Conservation (phyloP, 2,888 invertebrate species). For the Notocelia uddmanniana region DNA sequence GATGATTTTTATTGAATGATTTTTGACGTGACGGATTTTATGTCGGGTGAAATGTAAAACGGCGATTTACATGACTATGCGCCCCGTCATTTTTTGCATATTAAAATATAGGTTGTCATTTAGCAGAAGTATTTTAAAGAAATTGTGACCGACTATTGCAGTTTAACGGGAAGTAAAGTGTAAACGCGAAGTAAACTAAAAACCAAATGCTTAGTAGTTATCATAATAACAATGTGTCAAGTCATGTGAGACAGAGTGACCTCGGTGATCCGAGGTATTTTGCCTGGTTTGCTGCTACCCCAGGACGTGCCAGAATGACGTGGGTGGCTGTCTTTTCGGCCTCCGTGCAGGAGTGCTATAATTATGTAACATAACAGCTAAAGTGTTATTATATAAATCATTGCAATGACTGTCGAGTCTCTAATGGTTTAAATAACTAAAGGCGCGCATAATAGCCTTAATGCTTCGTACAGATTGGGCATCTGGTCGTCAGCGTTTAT, state of each 20-base stretch:
- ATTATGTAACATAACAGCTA: too few species aligned
- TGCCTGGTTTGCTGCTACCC: too few species aligned
- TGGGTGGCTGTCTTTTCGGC: too few species aligned
- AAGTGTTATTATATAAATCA: too few species aligned
- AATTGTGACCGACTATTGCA: not conserved
- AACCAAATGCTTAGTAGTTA: too few species aligned
- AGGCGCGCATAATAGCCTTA: slow-evolving; percentile 13
- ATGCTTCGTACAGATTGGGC: slow-evolving; percentile 2
- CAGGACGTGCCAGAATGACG: too few species aligned
- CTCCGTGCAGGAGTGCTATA: too few species aligned
- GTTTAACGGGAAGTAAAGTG: too few species aligned
- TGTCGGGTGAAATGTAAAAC: slow-evolving; percentile 27
- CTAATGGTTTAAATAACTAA: slow-evolving; percentile 28
- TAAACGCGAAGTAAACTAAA: too few species aligned
- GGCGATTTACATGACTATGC: slow-evolving; percentile 32
- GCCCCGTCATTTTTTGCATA: slow-evolving; percentile 10
- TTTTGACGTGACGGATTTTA: slow-evolving; percentile 34
- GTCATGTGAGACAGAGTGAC: too few species aligned
- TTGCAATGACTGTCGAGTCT: slow-evolving; percentile 38
- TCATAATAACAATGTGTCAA: too few species aligned
- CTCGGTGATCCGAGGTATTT: too few species aligned
- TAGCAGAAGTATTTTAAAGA: not conserved
- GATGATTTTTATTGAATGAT: slow-evolving; percentile 36
- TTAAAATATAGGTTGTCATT: slow-evolving; percentile 4
- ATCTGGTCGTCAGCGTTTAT: not conserved